Evolutionary conservation across 2,113 vertebrate genomes (phyloP).

Genomic region (Atractosteus spatula): DNA sequence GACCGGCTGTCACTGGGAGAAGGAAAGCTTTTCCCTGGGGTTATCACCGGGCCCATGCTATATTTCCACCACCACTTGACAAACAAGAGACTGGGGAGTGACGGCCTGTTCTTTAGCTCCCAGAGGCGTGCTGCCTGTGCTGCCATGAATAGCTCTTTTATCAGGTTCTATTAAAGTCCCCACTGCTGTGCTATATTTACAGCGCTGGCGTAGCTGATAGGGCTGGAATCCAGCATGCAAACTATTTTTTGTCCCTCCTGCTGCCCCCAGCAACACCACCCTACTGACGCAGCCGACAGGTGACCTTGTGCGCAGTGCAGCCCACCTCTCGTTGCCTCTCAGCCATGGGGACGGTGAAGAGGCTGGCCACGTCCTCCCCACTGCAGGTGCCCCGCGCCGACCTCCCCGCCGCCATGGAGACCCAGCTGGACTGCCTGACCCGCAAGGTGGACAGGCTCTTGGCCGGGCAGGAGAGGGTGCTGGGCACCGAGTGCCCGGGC

Average conservation of each 20-base stretch:
- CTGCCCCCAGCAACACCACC: neutral
- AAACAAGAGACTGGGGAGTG: neutral
- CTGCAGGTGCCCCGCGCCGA: neutral
- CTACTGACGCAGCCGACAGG: neutral
- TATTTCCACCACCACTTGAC: too few relatives aligned
- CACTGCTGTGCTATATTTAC: conserved; percentile 45
- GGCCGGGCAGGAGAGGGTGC: conserved; percentile 2
- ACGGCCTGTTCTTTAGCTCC: neutral
- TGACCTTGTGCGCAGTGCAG: neutral
- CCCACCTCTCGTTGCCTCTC: neutral
- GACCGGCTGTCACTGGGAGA: too few relatives aligned
- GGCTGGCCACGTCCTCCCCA: neutral
- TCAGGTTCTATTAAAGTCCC: conserved; percentile 35
- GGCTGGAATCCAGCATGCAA: conserved; percentile 32
- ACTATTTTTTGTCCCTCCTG: conserved; percentile 5
- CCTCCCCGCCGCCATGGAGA: conserved; percentile 26
- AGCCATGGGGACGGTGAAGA: conserved; percentile 22
- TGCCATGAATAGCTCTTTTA: conserved; percentile 37
- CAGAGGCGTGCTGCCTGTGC: neutral
- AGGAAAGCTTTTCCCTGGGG: too few relatives aligned
- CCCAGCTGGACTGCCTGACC: conserved; percentile 36
- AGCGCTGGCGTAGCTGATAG: conserved; percentile 28
- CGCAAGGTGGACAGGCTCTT: conserved; percentile 37
- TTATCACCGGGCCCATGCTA: too few relatives aligned
- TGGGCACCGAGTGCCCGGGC: conserved; percentile 10